Percentiles rank a stretch among this genome's conserved stretches.
Conservation (phyloP, 1,140 invertebrate genomes). For the Leptinotarsa texana region DNA sequence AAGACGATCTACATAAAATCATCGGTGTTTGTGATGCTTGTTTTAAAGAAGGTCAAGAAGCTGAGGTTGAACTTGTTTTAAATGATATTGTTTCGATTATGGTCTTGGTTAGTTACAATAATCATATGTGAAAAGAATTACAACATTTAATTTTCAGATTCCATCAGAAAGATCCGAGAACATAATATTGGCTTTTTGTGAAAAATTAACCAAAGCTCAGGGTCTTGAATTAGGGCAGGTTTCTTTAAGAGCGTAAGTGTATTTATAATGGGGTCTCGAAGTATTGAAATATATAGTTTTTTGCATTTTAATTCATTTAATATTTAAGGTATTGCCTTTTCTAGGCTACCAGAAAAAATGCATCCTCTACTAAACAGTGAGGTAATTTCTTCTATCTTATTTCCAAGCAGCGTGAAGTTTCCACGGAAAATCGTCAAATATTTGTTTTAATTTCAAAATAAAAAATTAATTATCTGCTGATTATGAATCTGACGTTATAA, state of each 20-base stretch:
- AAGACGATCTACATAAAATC: conserved; percentile 93
- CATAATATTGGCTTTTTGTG: conserved; percentile 88
- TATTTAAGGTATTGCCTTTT: too few relatives aligned
- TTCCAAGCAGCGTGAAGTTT: too few relatives aligned
- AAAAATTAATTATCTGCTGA: too few relatives aligned
- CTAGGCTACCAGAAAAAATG: too few relatives aligned
- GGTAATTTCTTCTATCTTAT: too few relatives aligned
- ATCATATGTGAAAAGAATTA: background rate
- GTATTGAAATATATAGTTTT: too few relatives aligned
- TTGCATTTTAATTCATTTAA: too few relatives aligned
- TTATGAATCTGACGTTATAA: too few relatives aligned
- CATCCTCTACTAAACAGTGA: too few relatives aligned
- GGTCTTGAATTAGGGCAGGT: conserved; percentile 79
- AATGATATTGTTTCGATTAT: conserved; percentile 93
- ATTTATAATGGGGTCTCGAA: background rate
- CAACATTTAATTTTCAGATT: conserved; percentile 61
- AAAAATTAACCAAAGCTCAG: conserved; percentile 91
- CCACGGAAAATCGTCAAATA: too few relatives aligned
- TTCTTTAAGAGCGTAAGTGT: conserved; percentile 83
- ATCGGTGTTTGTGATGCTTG: conserved; percentile 91
- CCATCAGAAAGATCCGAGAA: conserved; percentile 86
- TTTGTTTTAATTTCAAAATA: too few relatives aligned
- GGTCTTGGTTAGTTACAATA: conserved; percentile 72
- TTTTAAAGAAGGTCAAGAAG: conserved; percentile 82
- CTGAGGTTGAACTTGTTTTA: conserved; percentile 79